Evolutionary conservation across 2,888 invertebrate genomes (phyloP).

Genomic region (Archaeoteleia sp.): DNA sequence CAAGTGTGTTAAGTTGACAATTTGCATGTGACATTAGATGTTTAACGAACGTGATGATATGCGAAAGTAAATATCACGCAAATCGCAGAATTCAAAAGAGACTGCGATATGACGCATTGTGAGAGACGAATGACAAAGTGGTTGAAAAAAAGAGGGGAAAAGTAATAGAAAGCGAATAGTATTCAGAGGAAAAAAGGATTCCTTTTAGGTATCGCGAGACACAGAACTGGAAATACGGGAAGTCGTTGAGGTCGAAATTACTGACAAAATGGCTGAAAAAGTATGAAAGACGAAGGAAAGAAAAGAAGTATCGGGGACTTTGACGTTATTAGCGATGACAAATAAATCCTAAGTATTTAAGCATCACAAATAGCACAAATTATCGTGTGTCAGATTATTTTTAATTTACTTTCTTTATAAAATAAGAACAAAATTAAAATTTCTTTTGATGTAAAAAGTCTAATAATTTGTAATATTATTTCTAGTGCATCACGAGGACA

Average conservation of each 20-base stretch:
- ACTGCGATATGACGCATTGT: background rate
- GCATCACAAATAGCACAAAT: conserved; percentile 8
- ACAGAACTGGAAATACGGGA: conserved; percentile 8
- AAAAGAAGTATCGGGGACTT: background rate
- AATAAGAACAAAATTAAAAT: no score
- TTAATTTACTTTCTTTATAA: no score
- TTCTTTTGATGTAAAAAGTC: no score
- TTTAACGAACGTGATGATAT: background rate
- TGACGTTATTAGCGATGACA: conserved; percentile 23
- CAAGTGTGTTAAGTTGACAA: background rate
- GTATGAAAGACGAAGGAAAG: conserved; percentile 11
- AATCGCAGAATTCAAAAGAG: background rate
- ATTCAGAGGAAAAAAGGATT: background rate
- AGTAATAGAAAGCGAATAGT: conserved; percentile 9
- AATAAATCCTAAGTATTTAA: conserved; percentile 18
- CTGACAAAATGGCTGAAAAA: background rate
- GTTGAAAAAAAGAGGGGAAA: background rate
- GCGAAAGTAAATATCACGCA: background rate
- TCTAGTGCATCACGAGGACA: no score
- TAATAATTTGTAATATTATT: no score
- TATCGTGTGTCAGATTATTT: conserved; percentile 45
- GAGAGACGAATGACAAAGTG: background rate
- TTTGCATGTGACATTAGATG: background rate
- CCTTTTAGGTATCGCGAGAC: background rate
- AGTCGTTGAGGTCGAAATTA: background rate